These are phyloP conservation scores for Diacarnus erythraeanus DNA, from an alignment of 37 sponge, comb jelly and placozoan genomes.

Conservation along the genomic window DNA sequence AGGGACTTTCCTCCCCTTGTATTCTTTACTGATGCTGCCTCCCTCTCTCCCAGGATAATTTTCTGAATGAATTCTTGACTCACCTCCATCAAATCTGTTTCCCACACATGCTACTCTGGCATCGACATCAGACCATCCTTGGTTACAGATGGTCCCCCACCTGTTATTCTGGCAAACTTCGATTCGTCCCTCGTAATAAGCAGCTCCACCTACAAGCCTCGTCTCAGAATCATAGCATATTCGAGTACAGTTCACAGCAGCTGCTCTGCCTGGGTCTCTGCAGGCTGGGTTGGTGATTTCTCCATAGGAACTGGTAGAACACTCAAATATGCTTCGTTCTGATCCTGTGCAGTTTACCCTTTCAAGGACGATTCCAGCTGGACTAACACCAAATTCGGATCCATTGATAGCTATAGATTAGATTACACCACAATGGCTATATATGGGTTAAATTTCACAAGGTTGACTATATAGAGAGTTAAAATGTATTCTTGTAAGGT, in stretches of 20 bases:
- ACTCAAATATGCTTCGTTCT: neutral
- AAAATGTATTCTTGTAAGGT: too few relatives aligned
- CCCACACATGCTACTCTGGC: neutral
- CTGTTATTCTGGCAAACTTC: conserved; percentile 16
- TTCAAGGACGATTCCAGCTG: conserved; percentile 1
- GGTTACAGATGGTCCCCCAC: conserved; percentile 35
- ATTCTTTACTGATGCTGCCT: too few relatives aligned
- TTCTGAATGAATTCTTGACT: too few relatives aligned
- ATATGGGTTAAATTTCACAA: too few relatives aligned
- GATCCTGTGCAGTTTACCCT: conserved; percentile 11
- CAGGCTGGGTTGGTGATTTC: neutral
- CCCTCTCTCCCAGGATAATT: too few relatives aligned
- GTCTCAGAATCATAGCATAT: conserved; percentile 4
- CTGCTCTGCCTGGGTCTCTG: conserved; percentile 2
- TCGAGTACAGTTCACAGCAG: conserved; percentile 7
- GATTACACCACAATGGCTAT: too few relatives aligned
- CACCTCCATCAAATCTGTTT: neutral
- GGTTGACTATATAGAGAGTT: too few relatives aligned
- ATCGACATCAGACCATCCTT: conserved; percentile 23
- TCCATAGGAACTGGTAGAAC: neutral
- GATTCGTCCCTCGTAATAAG: conserved; percentile 16
- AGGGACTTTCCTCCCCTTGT: too few relatives aligned
- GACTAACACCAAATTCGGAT: neutral
- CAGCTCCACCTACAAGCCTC: neutral
- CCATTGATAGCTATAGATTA: conserved; percentile 1